Evolutionary conservation across 2,888 invertebrate genomes (phyloP), one percentile per base, ranked within the genome.

Genomic region (Dione juno): DNA sequence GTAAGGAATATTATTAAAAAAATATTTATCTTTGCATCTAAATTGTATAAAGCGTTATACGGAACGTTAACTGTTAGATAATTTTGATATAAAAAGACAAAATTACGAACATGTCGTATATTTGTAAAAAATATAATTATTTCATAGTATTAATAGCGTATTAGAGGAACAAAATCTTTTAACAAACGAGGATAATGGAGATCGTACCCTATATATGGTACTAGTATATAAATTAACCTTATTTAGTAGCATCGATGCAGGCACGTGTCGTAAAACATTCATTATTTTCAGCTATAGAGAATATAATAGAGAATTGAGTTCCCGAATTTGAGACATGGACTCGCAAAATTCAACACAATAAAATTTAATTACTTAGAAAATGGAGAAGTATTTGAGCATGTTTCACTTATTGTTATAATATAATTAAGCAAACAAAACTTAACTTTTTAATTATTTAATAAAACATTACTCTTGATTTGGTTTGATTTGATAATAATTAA

Each of bases 51-150:
- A 68, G 71, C 71, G 57, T 71, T 53, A 40, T 11, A 11, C 41
- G 71, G 65, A 71, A 71, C 68, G 68, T 69, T 45, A 37, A 41
- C 28, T 52, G 68, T 69, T 66, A 48, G 13, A 54, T 11, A 43
- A 64, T 64, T 63, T 35, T 43, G 58, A 13, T 68, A 58, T 59
- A 71, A 67, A 67, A 57, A 58, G 35, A 43, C 54, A 67, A 71
- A 41, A 50, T 59, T 40, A 40, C 40, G 40, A 58, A 48, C 57
- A 41, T 65, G 14, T 65, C 69, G 16, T 69, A 59, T 52, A 59
- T 21, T 53, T 59, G 43, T 70, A 70, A 65, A 70, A 70, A 70
- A 70, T n/a, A 70, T 70, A 70, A 70, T 53, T 53, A 70, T 35
- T 43, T 65, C 64, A 50, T 64, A 50, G 19, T 63, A 45, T 48